Base-by-base conservation (phyloP, 2,888 invertebrate genomes). In the Sturmia bella region DNA sequence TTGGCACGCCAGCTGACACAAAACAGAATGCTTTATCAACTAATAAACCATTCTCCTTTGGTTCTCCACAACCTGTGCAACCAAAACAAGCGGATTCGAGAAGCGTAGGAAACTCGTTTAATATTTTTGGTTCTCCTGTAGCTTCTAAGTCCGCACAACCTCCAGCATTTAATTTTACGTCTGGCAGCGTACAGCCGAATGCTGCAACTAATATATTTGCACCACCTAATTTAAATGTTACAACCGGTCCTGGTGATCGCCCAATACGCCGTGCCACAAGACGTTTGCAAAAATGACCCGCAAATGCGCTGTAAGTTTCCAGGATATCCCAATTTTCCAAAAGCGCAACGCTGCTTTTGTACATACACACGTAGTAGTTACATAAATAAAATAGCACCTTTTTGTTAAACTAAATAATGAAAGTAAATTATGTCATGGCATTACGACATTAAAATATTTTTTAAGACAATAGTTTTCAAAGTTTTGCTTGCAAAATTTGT, bases 211-310 rank as follows among this genome's bases (percentile, higher is more conserved):
- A 88, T 64, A 17, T 86, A 7, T 88, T 88, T 76, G 84, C 86
- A 3, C 83, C 85, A 56, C 84, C 86, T 1, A 45, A 80, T 9
- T 57, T 75, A 13, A 61, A 66, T 19, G 59, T 56, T 9, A 74
- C 78, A 17, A 77, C 86, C 1, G 70, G 69, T 21, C 52, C 81
- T 41, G 85, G 84, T 6, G 82, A 80, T 45, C 87, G 89, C 3
- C 88, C 84, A 12, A 87, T 89, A 0, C 85, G 89, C 37, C 87
- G 87, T 3, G 90, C 89, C 9, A 88, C 90, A 3, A 83, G 89
- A 17, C 89, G 89, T 7, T 83, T 89, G 24, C 88, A 88, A 50
- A 89, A 88, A 70, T 88, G 78, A 82, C 70, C 57, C 7, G 66
- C 66, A 24, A 17, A 63, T 69, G 69, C 73, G 27, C 48, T 80